Evolutionary conservation across 2,888 invertebrate genomes (phyloP).

Genomic region (Coremacera marginata): DNA sequence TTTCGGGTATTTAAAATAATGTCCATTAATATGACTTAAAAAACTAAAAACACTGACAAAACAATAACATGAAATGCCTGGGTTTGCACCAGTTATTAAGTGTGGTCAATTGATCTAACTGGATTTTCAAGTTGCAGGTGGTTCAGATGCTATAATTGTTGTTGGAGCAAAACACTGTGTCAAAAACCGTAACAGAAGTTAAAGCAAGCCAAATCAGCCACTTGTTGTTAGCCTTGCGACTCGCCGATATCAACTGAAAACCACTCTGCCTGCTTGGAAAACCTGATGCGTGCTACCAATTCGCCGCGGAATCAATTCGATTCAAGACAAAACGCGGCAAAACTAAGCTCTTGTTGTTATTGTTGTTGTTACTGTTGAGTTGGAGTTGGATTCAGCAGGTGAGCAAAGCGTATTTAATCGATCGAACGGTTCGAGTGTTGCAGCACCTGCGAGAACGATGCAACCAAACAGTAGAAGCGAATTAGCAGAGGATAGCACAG

Average conservation of each 20-base stretch:
- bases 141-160: slow-evolving; percentile 20
- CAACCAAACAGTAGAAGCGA: slow-evolving; percentile 5
- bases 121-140: slow-evolving; percentile 49
- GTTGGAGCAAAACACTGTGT: slow-evolving; percentile 24
- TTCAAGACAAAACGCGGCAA: slow-evolving; percentile 40
- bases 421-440: slow-evolving; percentile 22
- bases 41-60: background rate
- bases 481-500: background rate
- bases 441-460: slow-evolving; percentile 28
- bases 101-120: slow-evolving; percentile 39
- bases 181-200: slow-evolving; percentile 43
- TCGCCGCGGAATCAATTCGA: slow-evolving; percentile 47
- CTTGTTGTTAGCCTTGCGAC: slow-evolving; percentile 70
- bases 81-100: background rate
- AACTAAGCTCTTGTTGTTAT: background rate
- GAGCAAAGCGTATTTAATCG: background rate
- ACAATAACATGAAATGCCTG: background rate
- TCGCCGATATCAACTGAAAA: slow-evolving; percentile 71
- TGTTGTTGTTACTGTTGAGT: too few relatives aligned
- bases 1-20: background rate
- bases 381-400: slow-evolving; percentile 17
- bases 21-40: background rate
- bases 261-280: slow-evolving; percentile 69
- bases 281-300: slow-evolving; percentile 60
- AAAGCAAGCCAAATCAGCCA: slow-evolving; percentile 44